Conservation (phyloP, 2,113 vertebrate species). For the Eurystomus gularis region DNA sequence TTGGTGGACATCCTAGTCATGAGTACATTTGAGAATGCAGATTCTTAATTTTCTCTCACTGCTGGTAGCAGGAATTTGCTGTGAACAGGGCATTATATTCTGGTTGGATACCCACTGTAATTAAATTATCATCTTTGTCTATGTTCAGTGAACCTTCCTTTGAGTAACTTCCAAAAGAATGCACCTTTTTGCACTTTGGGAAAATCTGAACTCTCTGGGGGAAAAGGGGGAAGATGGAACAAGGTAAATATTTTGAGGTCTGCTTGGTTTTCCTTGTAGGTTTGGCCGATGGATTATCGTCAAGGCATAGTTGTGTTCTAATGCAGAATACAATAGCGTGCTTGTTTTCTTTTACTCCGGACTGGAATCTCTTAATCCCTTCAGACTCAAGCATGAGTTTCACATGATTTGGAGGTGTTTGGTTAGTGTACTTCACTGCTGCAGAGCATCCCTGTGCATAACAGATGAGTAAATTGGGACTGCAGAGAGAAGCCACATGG, state of each 20-base stretch:
- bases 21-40: constrained; percentile 24
- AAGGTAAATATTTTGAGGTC: constrained; percentile 54
- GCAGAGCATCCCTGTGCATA: neutral
- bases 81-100: constrained; percentile 63
- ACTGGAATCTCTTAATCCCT: constrained; percentile 61
- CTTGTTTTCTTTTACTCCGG: constrained; percentile 64
- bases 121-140: constrained; percentile 66
- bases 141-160: constrained; percentile 58
- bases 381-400: constrained; percentile 39
- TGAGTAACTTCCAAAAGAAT: constrained; percentile 42
- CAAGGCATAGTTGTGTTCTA: constrained; percentile 27
- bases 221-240: constrained; percentile 19
- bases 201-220: neutral
- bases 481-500: neutral
- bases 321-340: constrained; percentile 33
- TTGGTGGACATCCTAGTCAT: constrained; percentile 21
- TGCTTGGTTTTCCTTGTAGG: constrained; percentile 19
- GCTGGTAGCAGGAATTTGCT: constrained; percentile 64
- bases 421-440: constrained; percentile 19
- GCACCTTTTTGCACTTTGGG: constrained; percentile 56
- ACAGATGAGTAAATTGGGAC: neutral
- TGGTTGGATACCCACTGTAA: constrained; percentile 64
- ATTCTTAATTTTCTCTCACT: constrained; percentile 27
- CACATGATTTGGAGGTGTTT: constrained; percentile 54
- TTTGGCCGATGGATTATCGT: constrained; percentile 43